Evolutionary conservation across 2,888 invertebrate genomes (phyloP), one percentile per base, ranked within the genome.

Genomic region (Drosophila algonquin): DNA sequence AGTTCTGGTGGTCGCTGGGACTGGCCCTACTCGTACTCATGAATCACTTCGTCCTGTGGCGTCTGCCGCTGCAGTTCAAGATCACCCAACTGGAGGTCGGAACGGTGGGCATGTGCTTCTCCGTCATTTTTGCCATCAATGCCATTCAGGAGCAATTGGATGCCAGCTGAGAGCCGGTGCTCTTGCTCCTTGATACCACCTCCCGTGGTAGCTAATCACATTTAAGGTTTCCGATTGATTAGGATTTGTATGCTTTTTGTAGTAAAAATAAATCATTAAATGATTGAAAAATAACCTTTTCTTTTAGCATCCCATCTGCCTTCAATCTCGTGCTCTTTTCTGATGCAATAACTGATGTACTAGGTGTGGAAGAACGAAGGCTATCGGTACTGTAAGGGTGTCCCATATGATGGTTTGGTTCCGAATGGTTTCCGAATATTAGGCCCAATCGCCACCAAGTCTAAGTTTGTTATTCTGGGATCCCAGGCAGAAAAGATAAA

Each of bases 91-190:
- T 80, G 50, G 85, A 85, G 64, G 68, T 85, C 7, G 71, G 74
- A 60, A 89, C 85, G 1, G 89, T 85, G 21, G 85, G 85, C 52
- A 87, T 85, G 85, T 85, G 90, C 53, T 85, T 85, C 61, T 72
- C 75, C 1, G 59, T 89, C 0, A 76, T 85, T 24, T 85, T 85
- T 51, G 85, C 87, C 14, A 65, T 85, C 8, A 85, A 89, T 44
- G 84, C 90, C 7, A 76, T 69, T 0, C 79, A 85, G 59, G 85
- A 85, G 63, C 30, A 87, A 14, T n/a, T 70, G 12, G 90, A 83
- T 1, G 67, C 46, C 48, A 75, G 63, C 40, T 67, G 73, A 70
- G 30, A 14, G 27, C 32, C 32, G 27, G 14, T 53, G 30, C 1
- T 40, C 6, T 7, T 40, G 40, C 40, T 7, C 40, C 2, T 40